These are phyloP conservation scores for Solenopsis invicta DNA, from an alignment of 1,140 invertebrate genomes.

Conservation along the genomic window DNA sequence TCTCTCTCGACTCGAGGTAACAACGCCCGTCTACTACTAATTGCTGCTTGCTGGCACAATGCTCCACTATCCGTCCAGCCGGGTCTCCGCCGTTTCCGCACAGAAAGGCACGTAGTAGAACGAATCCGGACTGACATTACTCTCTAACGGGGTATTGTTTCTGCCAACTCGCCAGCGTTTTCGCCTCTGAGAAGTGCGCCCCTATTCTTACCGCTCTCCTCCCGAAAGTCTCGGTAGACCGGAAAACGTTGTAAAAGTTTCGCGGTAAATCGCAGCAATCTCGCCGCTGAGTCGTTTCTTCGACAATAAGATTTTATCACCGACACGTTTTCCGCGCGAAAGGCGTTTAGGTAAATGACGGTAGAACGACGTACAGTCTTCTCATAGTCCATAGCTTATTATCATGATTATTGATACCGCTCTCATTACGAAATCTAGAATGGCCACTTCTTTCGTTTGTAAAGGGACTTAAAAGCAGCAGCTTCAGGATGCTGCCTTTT, in stretches of 20 bases:
- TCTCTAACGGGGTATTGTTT: slow-evolving; percentile 63
- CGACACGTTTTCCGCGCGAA: slow-evolving; percentile 24
- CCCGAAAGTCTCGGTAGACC: slow-evolving; percentile 31
- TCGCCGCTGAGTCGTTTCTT: slow-evolving; percentile 19
- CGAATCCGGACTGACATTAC: slow-evolving; percentile 40
- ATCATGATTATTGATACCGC: slow-evolving; percentile 48
- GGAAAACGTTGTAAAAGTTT: slow-evolving; percentile 53
- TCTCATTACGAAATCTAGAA: slow-evolving; percentile 35
- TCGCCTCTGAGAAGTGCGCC: slow-evolving; percentile 21
- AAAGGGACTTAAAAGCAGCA: slow-evolving; percentile 3
- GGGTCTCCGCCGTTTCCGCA: slow-evolving; percentile 29
- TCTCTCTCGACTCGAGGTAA: slow-evolving; percentile 9
- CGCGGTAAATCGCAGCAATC: slow-evolving; percentile 48
- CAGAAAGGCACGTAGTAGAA: slow-evolving; percentile 55
- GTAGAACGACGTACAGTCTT: background rate
- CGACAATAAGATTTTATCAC: slow-evolving; percentile 58
- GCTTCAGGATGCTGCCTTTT: background rate
- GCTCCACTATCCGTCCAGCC: slow-evolving; percentile 50
- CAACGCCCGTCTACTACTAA: slow-evolving; percentile 53
- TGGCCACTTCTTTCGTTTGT: background rate
- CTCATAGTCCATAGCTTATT: slow-evolving; percentile 13
- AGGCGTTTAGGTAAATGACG: slow-evolving; percentile 45
- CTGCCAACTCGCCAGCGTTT: slow-evolving; percentile 22
- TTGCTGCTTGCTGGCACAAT: slow-evolving; percentile 60
- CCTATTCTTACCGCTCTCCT: slow-evolving; percentile 34